Evolutionary conservation across 2,113 vertebrate genomes (phyloP), one percentile per base, ranked within the genome.

Genomic region (Lycaon pictus): DNA sequence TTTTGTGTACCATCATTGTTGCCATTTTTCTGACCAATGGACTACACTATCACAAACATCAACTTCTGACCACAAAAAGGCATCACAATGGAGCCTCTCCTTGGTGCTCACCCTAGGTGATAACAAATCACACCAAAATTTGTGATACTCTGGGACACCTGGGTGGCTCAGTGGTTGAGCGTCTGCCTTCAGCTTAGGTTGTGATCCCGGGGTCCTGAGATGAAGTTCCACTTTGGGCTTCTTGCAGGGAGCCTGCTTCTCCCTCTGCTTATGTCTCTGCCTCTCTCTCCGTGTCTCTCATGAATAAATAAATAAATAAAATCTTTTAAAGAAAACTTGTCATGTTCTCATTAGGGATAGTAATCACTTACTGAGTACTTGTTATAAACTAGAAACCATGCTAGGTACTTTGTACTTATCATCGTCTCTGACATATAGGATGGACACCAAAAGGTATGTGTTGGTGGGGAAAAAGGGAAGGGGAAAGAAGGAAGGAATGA

Each of bases 21-120:
- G 79, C 32, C 67, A 79, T 89, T 93, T 90, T 97, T 87, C 37
- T 32, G 62, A 56, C 16, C 90, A 88, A 6, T 43, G 55, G 29
- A 60, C 23, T 48, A 15, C 83, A 56, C 72, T 79, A 23, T 84
- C 58, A 74, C 65, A 62, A 83, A 91, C 82, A 85, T 53, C 82
- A 88, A 35, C 69, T 91, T 83, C 82, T 83, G 69, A 76, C 32
- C 13, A 53, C 7, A 48, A 76, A 82, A 85, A 62, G 16, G 22
- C 23, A 81, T 87, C 37, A 92, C 23, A 20, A 56, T 53, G 37
- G 71, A 92, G 9, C 19, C 6, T 55, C 17, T 37, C n/a, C 92
- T 82, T 83, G 37, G 19, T 58, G 2, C 5, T 84, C 7, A 27
- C 9, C 77, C 55, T 48, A 11, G 48, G 16, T 48, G 63, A 43